Base-by-base conservation (phyloP, 2,888 invertebrate species). In the Priocnemis perturbator region DNA sequence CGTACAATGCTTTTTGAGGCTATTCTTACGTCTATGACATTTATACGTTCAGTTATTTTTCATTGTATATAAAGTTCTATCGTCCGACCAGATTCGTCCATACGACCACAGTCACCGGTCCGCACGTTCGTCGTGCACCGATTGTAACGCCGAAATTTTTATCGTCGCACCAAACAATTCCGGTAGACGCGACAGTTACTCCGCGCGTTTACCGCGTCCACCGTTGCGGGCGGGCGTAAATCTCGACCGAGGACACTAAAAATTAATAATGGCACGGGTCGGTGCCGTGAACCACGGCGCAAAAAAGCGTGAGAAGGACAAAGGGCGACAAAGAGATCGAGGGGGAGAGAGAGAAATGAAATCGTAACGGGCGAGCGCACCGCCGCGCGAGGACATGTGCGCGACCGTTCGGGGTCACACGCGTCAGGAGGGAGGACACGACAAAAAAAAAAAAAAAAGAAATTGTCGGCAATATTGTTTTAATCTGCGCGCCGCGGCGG, bases 391-490 rank as follows among this genome's bases (percentile, higher is more conserved):
- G 44, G 37, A 68, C 55, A 64, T 20, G 52, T 64, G 21, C 57
- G 15, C 17, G 55, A 20, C 17, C 63, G 30, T 47, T 60, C 65
- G n/a, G 52, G 17, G 45, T 52, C 37, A 50, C 37, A 50, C 50
- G 50, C 50, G 50, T 50, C 50, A 19, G 50, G 50, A 48, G 30
- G 50, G 20, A 56, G 55, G n/a, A n/a, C n/a, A n/a, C n/a, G n/a
- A n/a, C n/a, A n/a, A n/a, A n/a, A n/a, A n/a, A n/a, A n/a, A n/a
- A n/a, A n/a, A n/a, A n/a, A n/a, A n/a, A 59, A 67, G 65, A 60
- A 37, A 67, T 70, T 50, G 50, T 37, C 56, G 56, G 26, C 57
- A 63, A 67, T 67, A 67, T 67, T 70, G 56, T 70, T 70, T 63
- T 67, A 63, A 70, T 67, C 56, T 15, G 21, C 48, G 37, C 19